phyloP scores from a whole-genome alignment of 2,797 vertebrate genomes.

The Heterohyrax brucei region DNA sequence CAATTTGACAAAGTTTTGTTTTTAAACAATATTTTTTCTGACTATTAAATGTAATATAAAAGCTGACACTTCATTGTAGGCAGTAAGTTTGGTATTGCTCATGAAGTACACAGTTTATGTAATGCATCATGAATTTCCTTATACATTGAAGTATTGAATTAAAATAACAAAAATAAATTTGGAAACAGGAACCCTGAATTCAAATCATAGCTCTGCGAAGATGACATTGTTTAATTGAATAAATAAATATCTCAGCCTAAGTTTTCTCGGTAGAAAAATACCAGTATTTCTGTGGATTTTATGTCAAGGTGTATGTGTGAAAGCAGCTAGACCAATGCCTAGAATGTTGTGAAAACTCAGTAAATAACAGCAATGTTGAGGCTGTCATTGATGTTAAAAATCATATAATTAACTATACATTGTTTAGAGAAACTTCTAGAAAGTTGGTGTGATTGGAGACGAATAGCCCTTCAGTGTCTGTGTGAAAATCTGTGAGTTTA shows the following conservation, averaged over 20 bases:
- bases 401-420: neutral
- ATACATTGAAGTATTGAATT: neutral
- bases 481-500: conserved; percentile 79
- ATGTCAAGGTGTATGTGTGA: neutral
- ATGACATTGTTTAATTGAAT: neutral
- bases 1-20: conserved; percentile 66
- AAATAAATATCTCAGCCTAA: conserved; percentile 65
- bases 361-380: neutral
- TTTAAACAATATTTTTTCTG: conserved; percentile 78
- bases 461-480: conserved; percentile 48
- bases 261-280: neutral
- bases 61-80: conserved; percentile 7
- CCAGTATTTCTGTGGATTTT: neutral
- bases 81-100: conserved; percentile 76
- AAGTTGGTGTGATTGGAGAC: neutral
- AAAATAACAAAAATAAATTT: conserved; percentile 65
- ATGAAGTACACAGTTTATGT: conserved; percentile 21
- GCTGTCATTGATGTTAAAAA: neutral
- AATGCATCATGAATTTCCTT: neutral
- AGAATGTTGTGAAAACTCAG: neutral
- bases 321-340: neutral
- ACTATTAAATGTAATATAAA: conserved; percentile 51
- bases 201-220: neutral
- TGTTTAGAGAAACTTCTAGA: conserved; percentile 49
- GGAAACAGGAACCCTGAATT: conserved; percentile 31